Evolutionary conservation across 2,113 vertebrate species (phyloP), one percentile per base, ranked within the genome.

Genomic region (Verasper variegatus): DNA sequence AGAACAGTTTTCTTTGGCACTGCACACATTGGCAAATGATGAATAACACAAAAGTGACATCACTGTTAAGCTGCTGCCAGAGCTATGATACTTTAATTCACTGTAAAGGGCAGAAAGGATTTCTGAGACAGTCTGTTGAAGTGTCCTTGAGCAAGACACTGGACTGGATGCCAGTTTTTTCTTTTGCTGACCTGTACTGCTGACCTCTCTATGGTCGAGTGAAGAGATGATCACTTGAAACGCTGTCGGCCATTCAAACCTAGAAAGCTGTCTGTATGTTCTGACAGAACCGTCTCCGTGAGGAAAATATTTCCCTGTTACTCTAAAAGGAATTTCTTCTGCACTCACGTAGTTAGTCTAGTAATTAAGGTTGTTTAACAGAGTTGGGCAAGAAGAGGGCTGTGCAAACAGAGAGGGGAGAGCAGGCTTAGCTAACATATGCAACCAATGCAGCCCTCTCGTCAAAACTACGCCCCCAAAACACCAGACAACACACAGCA

Each of bases 121-220:
- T 64, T 40, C 0, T 59, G 74, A 76, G 49, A 55, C 2, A 9
- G 31, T 18, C 21, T n/a, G 42, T 62, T 42, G 17, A 66, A 66
- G 71, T 81, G 74, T 83, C 62, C 60, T 81, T 86, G 66, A 83
- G 59, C 64, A 83, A 73, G 35, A 85, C 24, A 17, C 15, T 63
- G 57, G 57, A 68, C 37, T 60, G 27, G 3, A n/a, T 47, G 52
- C 27, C 47, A 60, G 26, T 40, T 31, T 27, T 31, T 31, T 27
- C 27, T 31, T 6, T 31, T 31, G 27, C 27, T 31, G 27, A 31
- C 27, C 27, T 31, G 27, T 31, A 31, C 27, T 31, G 27, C 27
- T 31, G 27, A 31, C 5, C 27, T 31, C 27, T 31, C 27, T 31
- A 31, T 31, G 5, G 27, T 5, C 27, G 27, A 5, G 27, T 31